These are phyloP conservation scores for Ageneiosus marmoratus DNA, from an alignment of 2,113 vertebrate species.

Conservation along the genomic window DNA sequence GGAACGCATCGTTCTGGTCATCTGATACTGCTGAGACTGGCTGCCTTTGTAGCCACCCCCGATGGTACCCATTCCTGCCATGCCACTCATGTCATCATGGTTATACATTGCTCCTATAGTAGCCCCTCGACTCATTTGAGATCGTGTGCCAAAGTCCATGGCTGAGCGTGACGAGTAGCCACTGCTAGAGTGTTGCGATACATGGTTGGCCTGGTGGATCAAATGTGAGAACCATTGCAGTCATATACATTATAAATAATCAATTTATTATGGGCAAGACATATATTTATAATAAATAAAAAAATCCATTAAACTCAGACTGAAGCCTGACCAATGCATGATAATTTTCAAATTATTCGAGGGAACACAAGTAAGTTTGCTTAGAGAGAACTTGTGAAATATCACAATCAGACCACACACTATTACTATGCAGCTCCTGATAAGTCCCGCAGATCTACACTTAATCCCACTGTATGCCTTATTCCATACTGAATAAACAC, in stretches of 20 bases:
- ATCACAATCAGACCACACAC: constrained; percentile 25
- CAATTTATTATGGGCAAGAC: background rate
- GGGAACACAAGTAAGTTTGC: constrained; percentile 6
- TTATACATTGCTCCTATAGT: constrained; percentile 48
- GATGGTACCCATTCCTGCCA: constrained; percentile 7
- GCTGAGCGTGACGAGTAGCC: constrained; percentile 77
- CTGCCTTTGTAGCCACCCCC: constrained; percentile 44
- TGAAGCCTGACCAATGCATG: background rate
- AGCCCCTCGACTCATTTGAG: constrained; percentile 59
- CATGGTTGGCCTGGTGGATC: constrained; percentile 60
- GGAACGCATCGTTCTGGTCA: constrained; percentile 47
- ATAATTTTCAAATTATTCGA: background rate
- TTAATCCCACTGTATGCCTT: background rate
- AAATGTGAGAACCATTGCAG: background rate
- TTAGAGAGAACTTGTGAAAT: constrained; percentile 42
- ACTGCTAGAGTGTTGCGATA: constrained; percentile 54
- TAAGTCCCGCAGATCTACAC: background rate
- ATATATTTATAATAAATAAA: background rate
- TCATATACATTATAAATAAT: background rate
- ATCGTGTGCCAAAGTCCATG: constrained; percentile 63
- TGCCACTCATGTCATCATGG: constrained; percentile 49
- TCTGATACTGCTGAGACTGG: constrained; percentile 45
- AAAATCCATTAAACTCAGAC: background rate
- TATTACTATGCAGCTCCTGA: constrained; percentile 11
- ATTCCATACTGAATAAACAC: background rate